Conservation (phyloP, 2,113 vertebrate genomes). For the Barnardius zonarius region DNA sequence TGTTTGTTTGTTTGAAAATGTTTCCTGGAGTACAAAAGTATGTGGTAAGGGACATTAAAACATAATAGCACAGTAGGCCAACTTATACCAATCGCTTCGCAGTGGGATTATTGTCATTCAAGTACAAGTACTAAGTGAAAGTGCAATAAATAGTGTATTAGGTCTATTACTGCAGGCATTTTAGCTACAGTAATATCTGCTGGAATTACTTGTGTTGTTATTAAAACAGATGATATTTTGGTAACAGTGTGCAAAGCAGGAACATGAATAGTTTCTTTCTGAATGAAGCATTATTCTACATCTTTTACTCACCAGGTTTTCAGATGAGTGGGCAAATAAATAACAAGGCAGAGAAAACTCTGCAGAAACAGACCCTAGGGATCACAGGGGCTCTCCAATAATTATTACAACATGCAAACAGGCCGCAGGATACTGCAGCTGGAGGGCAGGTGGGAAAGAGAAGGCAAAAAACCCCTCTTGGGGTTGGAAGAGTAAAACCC, state of each 20-base stretch:
- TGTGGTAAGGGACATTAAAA: slow-evolving; percentile 25
- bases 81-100: slow-evolving; percentile 41
- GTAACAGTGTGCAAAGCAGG: background rate
- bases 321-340: background rate
- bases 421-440: background rate
- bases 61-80: slow-evolving; percentile 17
- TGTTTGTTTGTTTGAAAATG: background rate
- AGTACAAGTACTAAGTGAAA: slow-evolving; percentile 26
- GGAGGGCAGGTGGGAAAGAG: background rate
- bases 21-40: slow-evolving; percentile 24
- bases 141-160: slow-evolving; percentile 35
- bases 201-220: slow-evolving; percentile 40
- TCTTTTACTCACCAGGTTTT: background rate
- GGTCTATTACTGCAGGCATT: slow-evolving; percentile 4
- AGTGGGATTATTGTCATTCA: slow-evolving; percentile 41
- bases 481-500: background rate
- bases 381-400: background rate
- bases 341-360: background rate
- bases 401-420: background rate
- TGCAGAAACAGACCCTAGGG: background rate
- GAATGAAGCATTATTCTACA: background rate
- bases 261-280: background rate
- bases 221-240: slow-evolving; percentile 48
- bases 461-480: background rate
- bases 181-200: slow-evolving; percentile 8